Percentiles rank a stretch among this genome's conserved stretches.
phyloP scores from a whole-genome alignment of 2,797 vertebrate genomes.

The Mus caroli region DNA sequence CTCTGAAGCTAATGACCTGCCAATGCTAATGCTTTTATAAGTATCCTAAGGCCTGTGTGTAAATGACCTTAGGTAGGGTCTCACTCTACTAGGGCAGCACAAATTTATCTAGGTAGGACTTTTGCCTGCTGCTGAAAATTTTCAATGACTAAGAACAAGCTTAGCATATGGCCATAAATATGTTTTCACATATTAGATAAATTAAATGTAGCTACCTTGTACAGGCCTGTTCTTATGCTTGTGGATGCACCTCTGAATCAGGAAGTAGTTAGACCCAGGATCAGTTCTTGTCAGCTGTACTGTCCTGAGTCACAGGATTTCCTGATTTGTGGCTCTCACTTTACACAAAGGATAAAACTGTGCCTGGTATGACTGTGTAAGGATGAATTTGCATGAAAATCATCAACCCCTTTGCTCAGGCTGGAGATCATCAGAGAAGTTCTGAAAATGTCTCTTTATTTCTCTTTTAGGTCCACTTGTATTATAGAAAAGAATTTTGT shows the following conservation, averaged over 20 bases:
- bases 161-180: slow-evolving; percentile 63
- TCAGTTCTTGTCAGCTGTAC: not conserved
- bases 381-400: not conserved
- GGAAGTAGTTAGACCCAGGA: not conserved
- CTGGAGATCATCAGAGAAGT: not conserved
- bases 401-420: not conserved
- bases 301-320: not conserved
- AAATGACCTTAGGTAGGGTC: too few relatives aligned
- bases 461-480: slow-evolving; percentile 1
- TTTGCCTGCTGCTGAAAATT: not conserved
- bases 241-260: not conserved
- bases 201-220: not conserved
- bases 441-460: not conserved
- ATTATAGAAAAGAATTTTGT: not conserved
- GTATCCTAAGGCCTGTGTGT: not conserved
- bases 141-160: not conserved
- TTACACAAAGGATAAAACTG: not conserved
- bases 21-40: not conserved
- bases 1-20: not conserved
- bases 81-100: not conserved
- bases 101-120: not conserved
- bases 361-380: not conserved
- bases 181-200: not conserved
- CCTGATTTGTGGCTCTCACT: not conserved
- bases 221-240: not conserved